Evolutionary conservation across 2,888 invertebrate genomes (phyloP), one percentile per base, ranked within the genome.

Genomic region (Hypena proboscidalis): DNA sequence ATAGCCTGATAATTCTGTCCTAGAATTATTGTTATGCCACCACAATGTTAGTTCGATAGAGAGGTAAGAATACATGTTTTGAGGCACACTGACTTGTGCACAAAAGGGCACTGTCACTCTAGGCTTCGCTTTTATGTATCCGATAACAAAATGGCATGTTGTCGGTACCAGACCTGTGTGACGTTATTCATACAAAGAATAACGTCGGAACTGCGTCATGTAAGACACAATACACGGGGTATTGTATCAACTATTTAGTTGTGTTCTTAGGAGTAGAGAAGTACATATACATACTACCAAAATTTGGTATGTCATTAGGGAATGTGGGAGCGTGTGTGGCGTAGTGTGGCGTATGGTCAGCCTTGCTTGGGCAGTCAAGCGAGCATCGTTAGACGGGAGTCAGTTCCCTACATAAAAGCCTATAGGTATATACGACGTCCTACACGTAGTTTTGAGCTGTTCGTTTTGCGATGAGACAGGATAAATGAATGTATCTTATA

Each of bases 361-460:
- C 61, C 67, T 66, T 69, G 77, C 73, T 74, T 79, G 82, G 54
- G 59, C 50, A 70, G 66, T 65, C 81, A 79, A 67, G 76, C 80
- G 67, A 22, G 49, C 39, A 57, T 58, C 58, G 46, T 66, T 61
- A 65, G 34, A n/a, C 56, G 43, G n/a, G 17, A 39, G 45, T 50
- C n/a, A n/a, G n/a, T n/a, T n/a, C 48, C 38, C 46, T 19, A 35
- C 29, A 11, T 41, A 23, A 11, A 15, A 3, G 27, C 21, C 27
- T 39, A 20, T 17, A 17, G 5, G 17, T 17, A 17, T 17, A 8
- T 22, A 8, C 17, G 15, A 9, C 13, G 17, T 22, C 22, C 10
- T 19, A n/a, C n/a, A 21, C n/a, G 26, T 35, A n/a, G 19, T 11
- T 25, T 35, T 13, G 6, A 15, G 35, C n/a, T n/a, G 7, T 11